Evolutionary conservation across 2,797 vertebrate genomes (phyloP).

Genomic region (Capromys pilorides): DNA sequence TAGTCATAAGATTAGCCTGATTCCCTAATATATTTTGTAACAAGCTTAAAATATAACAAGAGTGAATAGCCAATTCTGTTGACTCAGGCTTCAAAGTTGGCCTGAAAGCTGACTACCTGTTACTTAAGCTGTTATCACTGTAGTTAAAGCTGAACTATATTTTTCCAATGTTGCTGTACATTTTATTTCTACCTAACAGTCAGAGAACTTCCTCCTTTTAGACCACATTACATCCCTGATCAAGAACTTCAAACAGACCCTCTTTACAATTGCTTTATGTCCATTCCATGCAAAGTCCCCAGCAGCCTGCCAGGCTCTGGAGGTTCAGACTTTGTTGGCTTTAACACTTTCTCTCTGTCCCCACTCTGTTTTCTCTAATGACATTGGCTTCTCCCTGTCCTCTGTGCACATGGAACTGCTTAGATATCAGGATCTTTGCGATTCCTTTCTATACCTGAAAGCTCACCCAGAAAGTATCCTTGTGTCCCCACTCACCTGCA

Average conservation of each 20-base stretch:
- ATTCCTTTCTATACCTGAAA: background rate
- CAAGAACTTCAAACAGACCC: background rate
- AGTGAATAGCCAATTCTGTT: background rate
- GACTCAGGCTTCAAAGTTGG: constrained; percentile 11
- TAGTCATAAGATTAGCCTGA: constrained; percentile 16
- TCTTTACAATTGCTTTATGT: background rate
- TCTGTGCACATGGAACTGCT: background rate
- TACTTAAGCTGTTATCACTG: background rate
- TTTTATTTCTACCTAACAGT: background rate
- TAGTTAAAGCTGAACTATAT: background rate
- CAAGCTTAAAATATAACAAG: constrained; percentile 4
- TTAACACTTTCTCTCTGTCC: background rate
- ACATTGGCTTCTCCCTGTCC: background rate
- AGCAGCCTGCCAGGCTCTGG: background rate
- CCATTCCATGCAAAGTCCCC: background rate
- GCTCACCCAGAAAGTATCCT: background rate
- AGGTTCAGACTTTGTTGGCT: background rate
- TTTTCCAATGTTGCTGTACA: background rate
- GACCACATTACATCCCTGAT: background rate
- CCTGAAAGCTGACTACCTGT: background rate
- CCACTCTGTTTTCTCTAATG: background rate
- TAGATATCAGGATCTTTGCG: background rate
- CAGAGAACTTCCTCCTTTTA: background rate
- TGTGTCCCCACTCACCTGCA: accelerated
- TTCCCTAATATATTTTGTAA: constrained; percentile 47